Evolutionary conservation across 2,797 vertebrate species (phyloP).

Genomic region (Sebastes paucispinis): DNA sequence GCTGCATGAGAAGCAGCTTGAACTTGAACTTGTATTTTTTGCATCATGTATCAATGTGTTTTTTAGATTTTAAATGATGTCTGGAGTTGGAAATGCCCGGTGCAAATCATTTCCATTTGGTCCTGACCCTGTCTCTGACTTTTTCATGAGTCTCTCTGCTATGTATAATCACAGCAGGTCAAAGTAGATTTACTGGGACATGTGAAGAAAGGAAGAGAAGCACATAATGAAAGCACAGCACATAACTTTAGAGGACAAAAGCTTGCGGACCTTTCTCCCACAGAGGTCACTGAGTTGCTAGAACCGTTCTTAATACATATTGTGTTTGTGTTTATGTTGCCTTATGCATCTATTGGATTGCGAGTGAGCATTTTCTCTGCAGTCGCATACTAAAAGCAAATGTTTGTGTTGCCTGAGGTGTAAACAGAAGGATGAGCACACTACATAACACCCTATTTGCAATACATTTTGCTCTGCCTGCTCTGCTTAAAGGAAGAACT

Average conservation of each 20-base stretch:
- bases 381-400: slow-evolving; percentile 45
- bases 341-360: slow-evolving; percentile 28
- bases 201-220: slow-evolving; percentile 47
- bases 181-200: slow-evolving; percentile 59
- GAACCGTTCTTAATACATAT: not conserved
- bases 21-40: not conserved
- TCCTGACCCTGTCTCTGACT: slow-evolving; percentile 47
- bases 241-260: slow-evolving; percentile 43
- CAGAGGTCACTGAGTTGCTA: slow-evolving; percentile 10
- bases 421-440: slow-evolving; percentile 59
- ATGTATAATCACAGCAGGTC: slow-evolving; percentile 48
- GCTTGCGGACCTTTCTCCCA: not conserved
- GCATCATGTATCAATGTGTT: slow-evolving; percentile 22
- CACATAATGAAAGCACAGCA: slow-evolving; percentile 38
- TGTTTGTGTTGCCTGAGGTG: slow-evolving; percentile 61
- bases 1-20: slow-evolving; percentile 1
- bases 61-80: slow-evolving; percentile 50
- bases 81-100: slow-evolving; percentile 43
- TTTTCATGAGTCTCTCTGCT: slow-evolving; percentile 39
- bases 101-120: slow-evolving; percentile 57
- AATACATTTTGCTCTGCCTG: slow-evolving; percentile 52
- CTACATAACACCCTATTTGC: slow-evolving; percentile 53
- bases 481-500: slow-evolving; percentile 51
- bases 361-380: slow-evolving; percentile 32
- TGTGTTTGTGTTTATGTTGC: slow-evolving; percentile 15